These are phyloP conservation scores for Lycia hirtaria DNA, from an alignment of 2,888 invertebrate species.

Conservation along the genomic window DNA sequence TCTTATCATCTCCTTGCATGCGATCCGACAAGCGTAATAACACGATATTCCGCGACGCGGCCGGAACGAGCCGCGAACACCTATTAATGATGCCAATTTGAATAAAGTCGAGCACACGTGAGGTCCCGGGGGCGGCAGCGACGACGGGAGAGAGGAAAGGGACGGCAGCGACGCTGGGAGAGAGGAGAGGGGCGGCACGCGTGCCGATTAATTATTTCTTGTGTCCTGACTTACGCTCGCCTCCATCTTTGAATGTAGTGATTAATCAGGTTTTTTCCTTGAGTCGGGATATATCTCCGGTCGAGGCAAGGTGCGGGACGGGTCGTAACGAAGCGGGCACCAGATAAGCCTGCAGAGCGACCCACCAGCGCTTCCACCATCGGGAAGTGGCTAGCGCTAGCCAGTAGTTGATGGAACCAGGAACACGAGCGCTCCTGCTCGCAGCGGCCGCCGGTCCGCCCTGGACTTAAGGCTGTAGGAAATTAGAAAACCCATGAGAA, in stretches of 20 bases:
- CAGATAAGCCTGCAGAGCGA: constrained; percentile 46
- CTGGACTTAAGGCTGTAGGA: constrained; percentile 19
- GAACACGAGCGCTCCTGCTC: too few species aligned
- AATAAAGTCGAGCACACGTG: constrained; percentile 51
- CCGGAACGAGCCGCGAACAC: constrained; percentile 42
- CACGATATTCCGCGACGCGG: constrained; percentile 45
- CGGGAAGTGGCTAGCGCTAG: too few species aligned
- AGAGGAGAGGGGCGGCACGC: constrained; percentile 6
- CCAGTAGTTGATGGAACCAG: too few species aligned
- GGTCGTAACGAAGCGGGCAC: constrained; percentile 38
- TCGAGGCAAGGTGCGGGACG: constrained; percentile 35
- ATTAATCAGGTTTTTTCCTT: constrained; percentile 75
- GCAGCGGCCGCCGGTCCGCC: constrained; percentile 1
- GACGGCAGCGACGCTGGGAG: neutral
- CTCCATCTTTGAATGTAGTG: constrained; percentile 71
- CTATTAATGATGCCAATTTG: constrained; percentile 63
- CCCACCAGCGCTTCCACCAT: constrained; percentile 29
- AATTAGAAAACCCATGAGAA: constrained; percentile 40
- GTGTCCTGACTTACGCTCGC: constrained; percentile 70
- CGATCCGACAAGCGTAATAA: constrained; percentile 8
- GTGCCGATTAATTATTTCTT: constrained; percentile 73
- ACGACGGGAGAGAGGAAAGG: too few species aligned
- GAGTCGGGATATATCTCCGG: constrained; percentile 61
- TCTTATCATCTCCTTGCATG: neutral
- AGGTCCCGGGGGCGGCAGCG: constrained; percentile 12